Conservation (phyloP, 1,140 invertebrate genomes). For the Listronotus oregonensis region DNA sequence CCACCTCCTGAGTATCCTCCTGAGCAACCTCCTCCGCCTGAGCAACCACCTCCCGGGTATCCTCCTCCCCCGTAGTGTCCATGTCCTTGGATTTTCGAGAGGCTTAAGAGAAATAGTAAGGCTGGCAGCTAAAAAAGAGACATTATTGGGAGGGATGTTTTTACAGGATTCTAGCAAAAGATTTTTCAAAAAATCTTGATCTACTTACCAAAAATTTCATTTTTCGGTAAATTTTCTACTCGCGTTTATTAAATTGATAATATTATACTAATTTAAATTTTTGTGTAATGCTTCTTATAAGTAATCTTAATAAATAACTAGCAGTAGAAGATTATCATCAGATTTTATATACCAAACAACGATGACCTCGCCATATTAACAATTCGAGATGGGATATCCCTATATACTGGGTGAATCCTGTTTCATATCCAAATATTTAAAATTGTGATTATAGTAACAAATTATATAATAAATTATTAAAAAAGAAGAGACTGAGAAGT, state of each 20-base stretch:
- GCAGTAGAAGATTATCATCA: constrained; percentile 14
- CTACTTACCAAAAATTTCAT: constrained; percentile 15
- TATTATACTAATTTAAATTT: too few species aligned
- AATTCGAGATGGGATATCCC: constrained; percentile 31
- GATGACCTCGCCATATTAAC: constrained; percentile 28
- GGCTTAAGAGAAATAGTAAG: background rate
- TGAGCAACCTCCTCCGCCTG: constrained; percentile 6
- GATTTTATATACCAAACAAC: constrained; percentile 25
- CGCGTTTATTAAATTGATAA: background rate
- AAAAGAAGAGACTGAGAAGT: too few species aligned
- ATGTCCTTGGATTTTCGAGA: background rate
- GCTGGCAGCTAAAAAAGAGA: background rate
- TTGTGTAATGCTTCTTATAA: too few species aligned
- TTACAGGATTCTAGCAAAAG: too few species aligned
- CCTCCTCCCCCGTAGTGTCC: background rate
- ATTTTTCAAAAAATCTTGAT: background rate
- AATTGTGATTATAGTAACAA: too few species aligned
- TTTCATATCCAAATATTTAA: background rate
- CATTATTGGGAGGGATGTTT: too few species aligned
- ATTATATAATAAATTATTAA: too few species aligned
- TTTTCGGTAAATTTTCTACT: background rate
- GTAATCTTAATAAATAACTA: constrained; percentile 2
- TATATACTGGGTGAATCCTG: constrained; percentile 24
- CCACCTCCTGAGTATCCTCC: constrained; percentile 17
- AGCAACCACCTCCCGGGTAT: background rate